Conservation (phyloP, 2,888 invertebrate species). For the Unio pictorum region DNA sequence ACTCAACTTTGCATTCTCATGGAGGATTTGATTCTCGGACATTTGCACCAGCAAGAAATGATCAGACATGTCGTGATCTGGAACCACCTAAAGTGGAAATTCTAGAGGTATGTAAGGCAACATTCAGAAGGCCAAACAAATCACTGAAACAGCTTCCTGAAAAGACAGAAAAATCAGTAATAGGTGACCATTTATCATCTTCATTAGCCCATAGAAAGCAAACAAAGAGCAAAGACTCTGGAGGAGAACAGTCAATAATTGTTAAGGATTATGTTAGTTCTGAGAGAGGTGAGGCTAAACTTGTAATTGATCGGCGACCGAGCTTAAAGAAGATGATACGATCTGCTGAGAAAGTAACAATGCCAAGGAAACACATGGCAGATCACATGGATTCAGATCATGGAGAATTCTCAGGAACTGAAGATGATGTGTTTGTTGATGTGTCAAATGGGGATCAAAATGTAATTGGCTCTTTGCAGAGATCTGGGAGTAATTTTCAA, state of each 20-base stretch:
- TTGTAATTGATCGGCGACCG: slow-evolving; percentile 33
- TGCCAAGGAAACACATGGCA: slow-evolving; percentile 10
- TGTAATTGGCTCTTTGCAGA: no score
- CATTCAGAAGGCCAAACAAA: slow-evolving; percentile 1
- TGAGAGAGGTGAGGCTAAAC: slow-evolving; percentile 39
- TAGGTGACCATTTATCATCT: no score
- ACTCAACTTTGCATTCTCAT: slow-evolving; percentile 6
- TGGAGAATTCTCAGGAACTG: slow-evolving; percentile 34
- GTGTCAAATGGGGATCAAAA: slow-evolving; percentile 19
- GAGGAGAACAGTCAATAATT: no score
- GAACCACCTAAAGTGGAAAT: slow-evolving; percentile 36
- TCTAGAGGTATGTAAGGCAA: slow-evolving; percentile 35
- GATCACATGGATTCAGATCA: slow-evolving; percentile 34
- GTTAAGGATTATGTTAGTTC: slow-evolving; percentile 18
- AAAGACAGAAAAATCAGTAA: not conserved
- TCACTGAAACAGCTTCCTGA: slow-evolving; percentile 1
- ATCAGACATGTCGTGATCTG: slow-evolving; percentile 16
- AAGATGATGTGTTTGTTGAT: slow-evolving; percentile 50
- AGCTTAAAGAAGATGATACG: slow-evolving; percentile 28
- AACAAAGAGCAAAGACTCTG: no score
- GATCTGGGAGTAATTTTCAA: no score
- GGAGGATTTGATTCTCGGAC: not conserved
- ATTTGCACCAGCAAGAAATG: not conserved
- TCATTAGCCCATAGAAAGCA: no score
- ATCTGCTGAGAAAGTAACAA: slow-evolving; percentile 12